A percentile compares a stretch with the other conserved stretches of the same genome.
These are phyloP conservation scores for Drosophila fulvimacula DNA, from an alignment of 2,888 invertebrate genomes.

Conservation along the genomic window DNA sequence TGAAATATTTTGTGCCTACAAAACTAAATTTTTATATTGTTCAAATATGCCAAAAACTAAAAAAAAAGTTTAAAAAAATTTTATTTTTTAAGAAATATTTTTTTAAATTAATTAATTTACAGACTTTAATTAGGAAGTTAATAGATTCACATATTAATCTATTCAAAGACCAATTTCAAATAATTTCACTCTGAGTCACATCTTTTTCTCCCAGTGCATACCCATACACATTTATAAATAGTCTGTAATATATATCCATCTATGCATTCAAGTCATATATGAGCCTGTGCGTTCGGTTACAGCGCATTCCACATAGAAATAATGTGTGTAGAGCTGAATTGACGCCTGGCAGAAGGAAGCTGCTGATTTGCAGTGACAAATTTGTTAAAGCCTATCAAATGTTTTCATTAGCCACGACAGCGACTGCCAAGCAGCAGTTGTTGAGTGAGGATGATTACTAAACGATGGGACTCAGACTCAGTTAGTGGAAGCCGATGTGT, in stretches of 20 bases:
- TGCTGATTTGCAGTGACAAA: constrained; percentile 65
- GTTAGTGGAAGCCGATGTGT: background rate
- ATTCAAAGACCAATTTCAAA: too few species aligned
- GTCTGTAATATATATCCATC: constrained; percentile 15
- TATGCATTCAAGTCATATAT: background rate
- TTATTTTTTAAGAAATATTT: too few species aligned
- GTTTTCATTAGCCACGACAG: constrained; percentile 47
- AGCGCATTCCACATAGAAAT: constrained; percentile 10
- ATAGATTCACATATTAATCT: too few species aligned
- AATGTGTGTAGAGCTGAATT: background rate
- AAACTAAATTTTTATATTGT: too few species aligned
- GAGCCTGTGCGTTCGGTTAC: constrained; percentile 26
- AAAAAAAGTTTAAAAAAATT: too few species aligned
- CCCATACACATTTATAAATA: constrained; percentile 6
- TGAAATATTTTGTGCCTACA: too few species aligned
- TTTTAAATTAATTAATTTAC: too few species aligned
- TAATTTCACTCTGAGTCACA: background rate
- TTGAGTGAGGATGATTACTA: background rate
- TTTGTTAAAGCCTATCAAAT: constrained; percentile 54
- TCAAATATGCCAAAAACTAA: too few species aligned
- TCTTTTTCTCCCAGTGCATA: background rate
- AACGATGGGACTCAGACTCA: constrained; percentile 6
- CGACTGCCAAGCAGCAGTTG: constrained; percentile 36
- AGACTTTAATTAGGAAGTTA: too few species aligned
- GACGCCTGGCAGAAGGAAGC: constrained; percentile 27